Conservation (phyloP, 2,888 invertebrate genomes). For the Drosophila pseudotalamancana region DNA sequence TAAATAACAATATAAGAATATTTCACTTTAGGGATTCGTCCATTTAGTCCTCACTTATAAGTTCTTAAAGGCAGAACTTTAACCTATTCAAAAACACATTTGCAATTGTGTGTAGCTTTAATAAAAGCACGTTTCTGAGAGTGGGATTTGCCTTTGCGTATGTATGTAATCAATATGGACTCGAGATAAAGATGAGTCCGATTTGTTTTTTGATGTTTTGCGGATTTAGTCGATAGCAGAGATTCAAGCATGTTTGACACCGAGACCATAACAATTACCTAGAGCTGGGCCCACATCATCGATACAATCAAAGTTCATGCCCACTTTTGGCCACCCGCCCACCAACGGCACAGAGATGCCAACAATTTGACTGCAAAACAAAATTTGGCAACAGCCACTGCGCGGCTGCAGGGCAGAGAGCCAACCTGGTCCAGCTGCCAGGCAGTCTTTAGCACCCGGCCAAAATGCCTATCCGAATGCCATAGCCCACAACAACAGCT, state of each 20-base stretch:
- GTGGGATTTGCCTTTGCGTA: too few relatives aligned
- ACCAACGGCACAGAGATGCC: conserved; percentile 41
- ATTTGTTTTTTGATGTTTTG: neutral
- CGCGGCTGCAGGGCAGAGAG: conserved; percentile 36
- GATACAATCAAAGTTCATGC: conserved; percentile 21
- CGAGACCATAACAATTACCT: conserved; percentile 45
- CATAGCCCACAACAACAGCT: conserved; percentile 10
- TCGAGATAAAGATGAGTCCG: neutral
- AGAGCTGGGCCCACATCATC: conserved; percentile 25
- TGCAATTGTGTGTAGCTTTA: too few relatives aligned
- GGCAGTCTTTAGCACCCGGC: conserved; percentile 30
- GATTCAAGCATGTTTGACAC: conserved; percentile 40
- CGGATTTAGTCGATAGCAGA: conserved; percentile 2
- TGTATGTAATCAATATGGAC: neutral
- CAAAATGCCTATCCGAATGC: conserved; percentile 13
- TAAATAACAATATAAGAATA: too few relatives aligned
- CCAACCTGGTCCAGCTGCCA: conserved; percentile 48
- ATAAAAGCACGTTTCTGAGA: too few relatives aligned
- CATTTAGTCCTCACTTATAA: too few relatives aligned
- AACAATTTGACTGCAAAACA: conserved; percentile 77
- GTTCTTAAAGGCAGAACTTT: too few relatives aligned
- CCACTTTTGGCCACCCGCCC: conserved; percentile 16
- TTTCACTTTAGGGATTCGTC: too few relatives aligned
- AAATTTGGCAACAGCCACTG: conserved; percentile 67
- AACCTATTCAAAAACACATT: too few relatives aligned